phyloP scores from a whole-genome alignment of 2,888 invertebrate species.

The Ochropleura plecta region DNA sequence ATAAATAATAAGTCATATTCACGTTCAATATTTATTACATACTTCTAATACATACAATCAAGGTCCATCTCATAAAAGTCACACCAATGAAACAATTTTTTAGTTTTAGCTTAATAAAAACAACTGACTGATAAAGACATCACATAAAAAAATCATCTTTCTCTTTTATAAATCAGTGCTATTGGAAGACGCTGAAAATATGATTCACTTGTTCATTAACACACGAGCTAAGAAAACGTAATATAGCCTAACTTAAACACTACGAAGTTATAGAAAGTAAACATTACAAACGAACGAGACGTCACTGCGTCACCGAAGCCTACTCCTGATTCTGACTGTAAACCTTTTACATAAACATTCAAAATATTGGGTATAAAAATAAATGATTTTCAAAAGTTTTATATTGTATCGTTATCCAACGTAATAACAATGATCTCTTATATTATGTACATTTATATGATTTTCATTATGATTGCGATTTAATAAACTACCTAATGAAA shows the following conservation, averaged over 20 bases:
- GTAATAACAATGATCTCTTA: constrained; percentile 77
- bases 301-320: constrained; percentile 71
- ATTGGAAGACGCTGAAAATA: constrained; percentile 86
- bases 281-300: constrained; percentile 55
- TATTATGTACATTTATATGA: constrained; percentile 76
- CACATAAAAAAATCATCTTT: constrained; percentile 75
- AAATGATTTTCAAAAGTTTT: constrained; percentile 83
- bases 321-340: constrained; percentile 71
- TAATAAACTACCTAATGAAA: constrained; percentile 74
- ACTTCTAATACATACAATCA: constrained; percentile 88
- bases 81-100: constrained; percentile 83
- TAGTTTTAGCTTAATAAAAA: constrained; percentile 78
- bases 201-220: constrained; percentile 68
- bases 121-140: constrained; percentile 84
- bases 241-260: constrained; percentile 70
- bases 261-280: constrained; percentile 64
- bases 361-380: constrained; percentile 89
- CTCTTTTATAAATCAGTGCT: constrained; percentile 78
- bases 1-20: constrained; percentile 71
- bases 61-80: constrained; percentile 84
- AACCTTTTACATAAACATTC: constrained; percentile 80
- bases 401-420: constrained; percentile 75
- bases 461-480: constrained; percentile 67
- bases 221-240: constrained; percentile 70
- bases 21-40: constrained; percentile 87